A percentile compares a stretch with the other conserved stretches of the same genome.
phyloP scores from a whole-genome alignment of 1,140 invertebrate genomes.

The Ips nitidus region DNA sequence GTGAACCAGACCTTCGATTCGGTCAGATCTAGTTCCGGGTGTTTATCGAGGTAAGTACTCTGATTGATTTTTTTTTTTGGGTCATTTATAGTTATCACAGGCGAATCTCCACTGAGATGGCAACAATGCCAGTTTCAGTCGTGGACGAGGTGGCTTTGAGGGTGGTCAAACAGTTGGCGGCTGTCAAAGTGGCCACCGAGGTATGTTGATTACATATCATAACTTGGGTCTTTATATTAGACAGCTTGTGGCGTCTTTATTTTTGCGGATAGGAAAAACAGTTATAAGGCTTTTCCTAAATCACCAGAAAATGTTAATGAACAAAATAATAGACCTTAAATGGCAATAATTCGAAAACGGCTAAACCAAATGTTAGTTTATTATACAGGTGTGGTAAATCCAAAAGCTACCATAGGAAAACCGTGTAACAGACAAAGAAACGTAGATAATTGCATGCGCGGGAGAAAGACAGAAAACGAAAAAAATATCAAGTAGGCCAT shows the following conservation, averaged over 20 bases:
- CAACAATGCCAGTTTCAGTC: conserved; percentile 32
- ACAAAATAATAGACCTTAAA: neutral
- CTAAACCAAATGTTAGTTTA: neutral
- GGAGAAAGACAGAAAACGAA: no score
- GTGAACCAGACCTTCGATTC: conserved; percentile 43
- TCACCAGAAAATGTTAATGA: neutral
- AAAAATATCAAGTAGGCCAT: no score
- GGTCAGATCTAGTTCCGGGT: conserved; percentile 32
- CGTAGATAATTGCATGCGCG: no score
- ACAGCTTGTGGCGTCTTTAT: neutral
- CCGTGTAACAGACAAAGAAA: no score
- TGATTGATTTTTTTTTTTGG: conserved; percentile 4
- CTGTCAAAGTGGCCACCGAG: conserved; percentile 43
- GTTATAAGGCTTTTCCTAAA: neutral
- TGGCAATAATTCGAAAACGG: neutral
- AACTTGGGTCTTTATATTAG: neutral
- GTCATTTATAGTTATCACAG: conserved; percentile 9
- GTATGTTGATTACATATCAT: conserved; percentile 33
- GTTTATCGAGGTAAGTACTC: conserved; percentile 36
- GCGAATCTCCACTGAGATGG: conserved; percentile 29
- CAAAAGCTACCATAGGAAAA: no score
- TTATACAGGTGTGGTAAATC: no score
- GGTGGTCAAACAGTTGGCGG: conserved; percentile 40
- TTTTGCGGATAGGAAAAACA: neutral
- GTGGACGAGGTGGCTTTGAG: conserved; percentile 41